phyloP scores from a whole-genome alignment of 2,888 invertebrate genomes.

The Ennomos quercinarius region DNA sequence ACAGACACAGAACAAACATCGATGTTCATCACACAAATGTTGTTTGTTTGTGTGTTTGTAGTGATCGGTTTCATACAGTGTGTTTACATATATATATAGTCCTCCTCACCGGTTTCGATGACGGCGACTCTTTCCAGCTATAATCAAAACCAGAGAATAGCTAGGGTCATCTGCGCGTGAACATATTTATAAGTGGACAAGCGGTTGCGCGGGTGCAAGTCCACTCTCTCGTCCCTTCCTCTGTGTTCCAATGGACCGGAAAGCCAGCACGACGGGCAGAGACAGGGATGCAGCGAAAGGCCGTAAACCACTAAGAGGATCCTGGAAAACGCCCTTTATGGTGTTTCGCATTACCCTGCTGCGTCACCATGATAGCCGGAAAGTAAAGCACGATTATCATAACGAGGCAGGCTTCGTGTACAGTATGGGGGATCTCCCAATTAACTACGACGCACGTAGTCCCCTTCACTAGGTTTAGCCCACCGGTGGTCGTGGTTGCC shows the following conservation, averaged over 20 bases:
- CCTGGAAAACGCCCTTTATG: background rate
- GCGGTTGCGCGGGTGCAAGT: constrained; percentile 11
- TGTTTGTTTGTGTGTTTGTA: constrained; percentile 66
- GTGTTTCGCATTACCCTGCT: background rate
- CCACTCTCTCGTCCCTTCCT: constrained; percentile 15
- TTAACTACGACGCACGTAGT: background rate
- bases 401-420: constrained; percentile 3
- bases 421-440: constrained; percentile 2
- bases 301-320: constrained; percentile 1
- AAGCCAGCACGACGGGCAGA: background rate
- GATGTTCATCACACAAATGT: no score
- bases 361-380: background rate
- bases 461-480: background rate
- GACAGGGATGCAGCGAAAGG: constrained; percentile 3
- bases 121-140: no score
- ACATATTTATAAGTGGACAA: constrained; percentile 10
- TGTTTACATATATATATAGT: no score
- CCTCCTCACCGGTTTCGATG: no score
- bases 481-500: background rate
- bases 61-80: no score
- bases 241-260: constrained; percentile 6
- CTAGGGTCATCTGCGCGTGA: constrained; percentile 9
- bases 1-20: no score
- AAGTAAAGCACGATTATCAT: background rate
- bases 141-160: background rate